Conservation (phyloP, 2,888 invertebrate genomes). For the Cremastinae sp. region DNA sequence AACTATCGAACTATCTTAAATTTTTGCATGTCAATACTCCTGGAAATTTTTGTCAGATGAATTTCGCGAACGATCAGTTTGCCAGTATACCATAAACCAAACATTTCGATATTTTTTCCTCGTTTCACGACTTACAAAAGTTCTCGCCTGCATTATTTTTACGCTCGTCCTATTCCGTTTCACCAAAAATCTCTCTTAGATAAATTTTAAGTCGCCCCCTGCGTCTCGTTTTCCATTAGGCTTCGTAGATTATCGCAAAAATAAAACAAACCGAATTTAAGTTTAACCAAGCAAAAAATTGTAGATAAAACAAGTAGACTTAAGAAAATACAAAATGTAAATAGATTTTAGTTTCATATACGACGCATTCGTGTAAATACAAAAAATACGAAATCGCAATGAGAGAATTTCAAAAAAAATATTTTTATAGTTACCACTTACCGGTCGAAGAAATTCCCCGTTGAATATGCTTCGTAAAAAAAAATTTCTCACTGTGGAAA, state of each 20-base stretch:
- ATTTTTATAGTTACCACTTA: slow-evolving; percentile 11
- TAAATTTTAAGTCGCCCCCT: background rate
- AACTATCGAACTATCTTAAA: no score
- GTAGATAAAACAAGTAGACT: slow-evolving; percentile 20
- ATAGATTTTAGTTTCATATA: slow-evolving; percentile 35
- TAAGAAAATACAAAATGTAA: slow-evolving; percentile 27
- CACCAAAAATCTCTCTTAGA: slow-evolving; percentile 54
- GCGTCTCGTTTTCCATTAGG: slow-evolving; percentile 1
- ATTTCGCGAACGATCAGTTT: no score
- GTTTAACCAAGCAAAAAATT: slow-evolving; percentile 22
- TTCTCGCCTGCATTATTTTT: background rate
- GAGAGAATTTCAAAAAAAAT: background rate
- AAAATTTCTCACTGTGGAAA: slow-evolving; percentile 3
- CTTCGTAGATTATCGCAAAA: slow-evolving; percentile 1
- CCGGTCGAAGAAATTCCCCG: background rate
- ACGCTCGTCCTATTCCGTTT: slow-evolving; percentile 15
- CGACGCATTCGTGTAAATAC: slow-evolving; percentile 44
- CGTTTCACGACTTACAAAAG: background rate
- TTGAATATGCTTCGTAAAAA: background rate
- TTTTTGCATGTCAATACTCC: no score
- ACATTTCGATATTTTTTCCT: slow-evolving; percentile 3
- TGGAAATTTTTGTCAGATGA: no score
- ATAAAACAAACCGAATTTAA: background rate
- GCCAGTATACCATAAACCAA: no score
- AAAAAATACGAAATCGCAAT: slow-evolving; percentile 38